Evolutionary conservation across 2,797 vertebrate genomes (phyloP).

Genomic region (Acanthopagrus latus): DNA sequence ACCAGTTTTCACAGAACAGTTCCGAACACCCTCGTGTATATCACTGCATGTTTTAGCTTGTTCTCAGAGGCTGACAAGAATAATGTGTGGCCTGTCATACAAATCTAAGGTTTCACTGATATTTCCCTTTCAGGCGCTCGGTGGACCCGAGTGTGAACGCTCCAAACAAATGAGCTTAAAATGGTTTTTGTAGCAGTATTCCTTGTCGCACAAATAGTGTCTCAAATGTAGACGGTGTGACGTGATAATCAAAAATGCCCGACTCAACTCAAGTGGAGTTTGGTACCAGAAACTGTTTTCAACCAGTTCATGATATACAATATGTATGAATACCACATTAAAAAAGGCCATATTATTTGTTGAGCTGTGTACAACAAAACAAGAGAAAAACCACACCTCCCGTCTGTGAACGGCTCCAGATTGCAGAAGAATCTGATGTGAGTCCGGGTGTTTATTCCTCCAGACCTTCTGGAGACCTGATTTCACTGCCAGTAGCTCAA

Average conservation of each 20-base stretch:
- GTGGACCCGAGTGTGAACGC: neutral
- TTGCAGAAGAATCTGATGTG: too few species aligned
- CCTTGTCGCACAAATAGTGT: neutral
- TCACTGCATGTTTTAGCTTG: slow-evolving; percentile 14
- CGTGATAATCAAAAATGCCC: neutral
- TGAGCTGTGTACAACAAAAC: too few species aligned
- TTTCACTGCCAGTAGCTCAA: neutral
- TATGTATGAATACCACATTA: too few species aligned
- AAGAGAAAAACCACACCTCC: too few species aligned
- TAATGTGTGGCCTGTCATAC: neutral
- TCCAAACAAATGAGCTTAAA: too few species aligned
- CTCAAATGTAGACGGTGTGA: neutral
- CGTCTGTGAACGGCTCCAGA: too few species aligned
- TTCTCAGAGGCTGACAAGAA: neutral
- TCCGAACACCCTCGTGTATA: neutral
- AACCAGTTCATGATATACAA: neutral
- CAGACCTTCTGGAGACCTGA: too few species aligned
- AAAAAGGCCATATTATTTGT: neutral
- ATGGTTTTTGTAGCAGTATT: neutral
- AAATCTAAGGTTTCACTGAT: neutral
- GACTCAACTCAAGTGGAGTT: neutral
- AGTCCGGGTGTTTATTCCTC: too few species aligned
- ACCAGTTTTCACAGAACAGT: too few species aligned
- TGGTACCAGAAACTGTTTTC: neutral
- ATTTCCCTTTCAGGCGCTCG: neutral